Evolutionary conservation across 2,113 vertebrate species (phyloP).

Genomic region (Sturnira hondurensis): DNA sequence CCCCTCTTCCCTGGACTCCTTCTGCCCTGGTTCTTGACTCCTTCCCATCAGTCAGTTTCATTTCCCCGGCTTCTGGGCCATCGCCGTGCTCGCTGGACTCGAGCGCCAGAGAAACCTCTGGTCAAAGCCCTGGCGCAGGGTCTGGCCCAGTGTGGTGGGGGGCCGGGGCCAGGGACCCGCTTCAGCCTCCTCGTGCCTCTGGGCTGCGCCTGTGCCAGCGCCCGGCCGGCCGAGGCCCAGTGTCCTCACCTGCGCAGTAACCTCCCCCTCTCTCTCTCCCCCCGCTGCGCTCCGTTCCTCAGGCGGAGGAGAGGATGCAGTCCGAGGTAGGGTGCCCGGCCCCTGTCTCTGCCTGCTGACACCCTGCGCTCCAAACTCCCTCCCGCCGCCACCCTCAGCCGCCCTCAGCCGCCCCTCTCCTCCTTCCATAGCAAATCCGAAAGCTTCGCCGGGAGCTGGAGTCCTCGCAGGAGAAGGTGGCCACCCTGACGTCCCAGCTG

Average conservation of each 20-base stretch:
- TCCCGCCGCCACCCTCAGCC: not conserved
- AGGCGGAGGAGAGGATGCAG: conserved; percentile 99
- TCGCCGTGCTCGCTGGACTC: not conserved
- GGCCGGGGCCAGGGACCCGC: not conserved
- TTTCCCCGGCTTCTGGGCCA: not conserved
- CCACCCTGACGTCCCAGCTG: conserved; percentile 91
- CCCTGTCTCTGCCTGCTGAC: conserved; percentile 34
- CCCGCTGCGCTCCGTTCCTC: conserved; percentile 62
- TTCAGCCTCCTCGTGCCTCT: not conserved
- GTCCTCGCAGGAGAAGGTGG: conserved; percentile 97
- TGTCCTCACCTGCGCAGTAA: conserved; percentile 64
- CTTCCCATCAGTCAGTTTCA: not conserved
- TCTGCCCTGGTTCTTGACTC: not conserved
- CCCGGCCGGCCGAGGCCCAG: conserved; percentile 12
- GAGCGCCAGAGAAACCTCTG: not conserved
- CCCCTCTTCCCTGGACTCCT: not conserved
- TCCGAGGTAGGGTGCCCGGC: conserved; percentile 88
- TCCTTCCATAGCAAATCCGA: conserved; percentile 90
- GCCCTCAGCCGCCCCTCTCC: not conserved
- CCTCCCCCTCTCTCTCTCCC: conserved; percentile 76
- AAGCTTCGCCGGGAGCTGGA: conserved; percentile 95
- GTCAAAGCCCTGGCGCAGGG: not conserved
- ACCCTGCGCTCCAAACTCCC: rapidly evolving
- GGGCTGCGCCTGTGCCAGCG: not conserved
- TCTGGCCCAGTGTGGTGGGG: conserved; percentile 22